Conservation (phyloP, 2,888 invertebrate species). For the Deroplatys truncata region DNA sequence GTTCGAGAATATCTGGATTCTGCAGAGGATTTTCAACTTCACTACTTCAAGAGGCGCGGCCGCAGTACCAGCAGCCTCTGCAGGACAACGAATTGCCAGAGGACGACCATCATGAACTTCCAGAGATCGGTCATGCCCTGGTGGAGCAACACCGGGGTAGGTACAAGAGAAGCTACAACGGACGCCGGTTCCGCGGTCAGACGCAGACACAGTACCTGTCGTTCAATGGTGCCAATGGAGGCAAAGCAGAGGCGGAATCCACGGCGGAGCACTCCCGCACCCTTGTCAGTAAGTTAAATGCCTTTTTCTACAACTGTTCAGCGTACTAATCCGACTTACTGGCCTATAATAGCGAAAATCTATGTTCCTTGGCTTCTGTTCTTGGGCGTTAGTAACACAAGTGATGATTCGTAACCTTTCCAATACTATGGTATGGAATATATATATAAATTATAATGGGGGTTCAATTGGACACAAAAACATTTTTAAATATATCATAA, state of each 20-base stretch:
- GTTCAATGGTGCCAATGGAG: slow-evolving; percentile 52
- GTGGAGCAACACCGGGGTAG: slow-evolving; percentile 35
- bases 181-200: slow-evolving; percentile 60
- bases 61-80: slow-evolving; percentile 20
- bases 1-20: slow-evolving; percentile 46
- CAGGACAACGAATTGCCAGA: slow-evolving; percentile 39
- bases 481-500: no score
- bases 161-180: slow-evolving; percentile 32
- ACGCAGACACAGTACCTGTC: slow-evolving; percentile 81
- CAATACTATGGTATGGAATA: not conserved
- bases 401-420: no score
- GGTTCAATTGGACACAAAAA: no score
- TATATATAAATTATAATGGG: not conserved
- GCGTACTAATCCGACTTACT: not conserved
- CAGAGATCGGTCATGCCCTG: slow-evolving; percentile 31
- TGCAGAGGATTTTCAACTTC: slow-evolving; percentile 46
- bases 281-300: slow-evolving; percentile 62
- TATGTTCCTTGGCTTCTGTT: not conserved
- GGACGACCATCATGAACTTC: slow-evolving; percentile 34
- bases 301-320: not conserved
- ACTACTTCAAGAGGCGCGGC: slow-evolving; percentile 41
- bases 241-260: slow-evolving; percentile 79
- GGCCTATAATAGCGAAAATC: not conserved
- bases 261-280: slow-evolving; percentile 66
- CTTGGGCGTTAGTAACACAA: no score